Evolutionary conservation across 2,888 invertebrate species (phyloP), one percentile per base, ranked within the genome.

Genomic region (Celastrina argiolus): DNA sequence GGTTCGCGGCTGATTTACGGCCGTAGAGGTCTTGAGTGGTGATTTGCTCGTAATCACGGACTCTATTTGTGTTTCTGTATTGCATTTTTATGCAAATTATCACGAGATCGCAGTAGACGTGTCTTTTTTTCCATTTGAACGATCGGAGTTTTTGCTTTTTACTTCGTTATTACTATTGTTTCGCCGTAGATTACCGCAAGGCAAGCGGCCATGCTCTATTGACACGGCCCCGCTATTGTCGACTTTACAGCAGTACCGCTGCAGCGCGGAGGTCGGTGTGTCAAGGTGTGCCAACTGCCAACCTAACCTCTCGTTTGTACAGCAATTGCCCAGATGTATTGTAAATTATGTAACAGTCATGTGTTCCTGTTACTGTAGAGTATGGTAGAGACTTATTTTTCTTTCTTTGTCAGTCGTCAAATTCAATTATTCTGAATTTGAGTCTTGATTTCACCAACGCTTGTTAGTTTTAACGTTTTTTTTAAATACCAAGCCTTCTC

Each of bases 21-120:
- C 76, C 76, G 76, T 12, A 76, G 81, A 77, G 74, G 80, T 79
- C 79, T 81, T 83, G 81, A 79, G 86, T 87, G 88, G 88, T 88
- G 86, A 76, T 87, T 88, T 69, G 63, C 65, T 45, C 67, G 56
- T 58, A 65, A 66, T 61, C 56, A 63, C 66, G 61, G 64, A 67
- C 51, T 65, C 67, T 69, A 67, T 65, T 68, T 68, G 63, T 31
- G 28, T 66, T 72, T 71, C 65, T 45, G 56, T 67, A 65, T 45
- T 67, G 64, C 51, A 64, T 59, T 59, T 59, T 63, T 63, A 63
- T 63, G 56, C 41, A 31, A 45, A 65, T 61, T 59, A 58, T 65
- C 12, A 12, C 14, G 64, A 41, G 42, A 64, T 42, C 36, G 26
- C 18, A 22, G 12, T 39, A n/a, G 51, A 56, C 39, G 41, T 39